These are phyloP conservation scores for Drosophila hamatofila DNA, from an alignment of 2,888 invertebrate species.

Conservation along the genomic window DNA sequence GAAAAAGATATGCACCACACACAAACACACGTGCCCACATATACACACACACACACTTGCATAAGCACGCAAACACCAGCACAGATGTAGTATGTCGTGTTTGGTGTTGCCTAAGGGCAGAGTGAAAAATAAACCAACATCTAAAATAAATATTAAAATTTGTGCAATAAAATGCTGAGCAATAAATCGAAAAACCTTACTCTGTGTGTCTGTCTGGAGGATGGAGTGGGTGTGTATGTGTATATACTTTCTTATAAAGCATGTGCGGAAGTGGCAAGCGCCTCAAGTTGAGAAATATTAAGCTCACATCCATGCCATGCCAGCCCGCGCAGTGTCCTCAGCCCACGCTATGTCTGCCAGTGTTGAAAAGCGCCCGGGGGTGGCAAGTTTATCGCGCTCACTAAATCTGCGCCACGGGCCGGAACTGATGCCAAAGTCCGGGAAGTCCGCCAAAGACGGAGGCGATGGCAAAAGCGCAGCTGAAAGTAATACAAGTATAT, in stretches of 20 bases:
- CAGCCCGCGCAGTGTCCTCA: conserved; percentile 8
- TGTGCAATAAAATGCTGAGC: conserved; percentile 68
- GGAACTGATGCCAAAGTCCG: conserved; percentile 53
- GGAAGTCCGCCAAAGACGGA: conserved; percentile 14
- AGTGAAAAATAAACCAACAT: conserved; percentile 63
- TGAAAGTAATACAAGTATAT: conserved; percentile 50
- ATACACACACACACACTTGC: conserved; percentile 12
- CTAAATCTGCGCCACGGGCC: conserved; percentile 62
- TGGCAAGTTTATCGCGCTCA: conserved; percentile 67
- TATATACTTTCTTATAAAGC: conserved; percentile 54
- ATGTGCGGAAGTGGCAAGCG: conserved; percentile 70
- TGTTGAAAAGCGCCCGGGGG: conserved; percentile 63
- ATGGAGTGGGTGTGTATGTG: conserved; percentile 7
- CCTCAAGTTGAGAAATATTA: conserved; percentile 67
- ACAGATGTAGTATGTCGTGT: background rate
- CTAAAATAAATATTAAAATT: conserved; percentile 78
- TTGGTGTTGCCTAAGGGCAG: conserved; percentile 38
- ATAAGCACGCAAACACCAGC: conserved; percentile 17
- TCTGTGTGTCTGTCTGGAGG: conserved; percentile 18
- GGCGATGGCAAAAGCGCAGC: conserved; percentile 30
- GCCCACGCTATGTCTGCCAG: conserved; percentile 28
- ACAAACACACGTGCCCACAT: conserved; percentile 28
- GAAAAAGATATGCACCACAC: conserved; percentile 6
- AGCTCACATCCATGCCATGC: conserved; percentile 23
- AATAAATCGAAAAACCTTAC: conserved; percentile 60